phyloP scores from a whole-genome alignment of 1,140 invertebrate genomes.

The Artemia franciscana region DNA sequence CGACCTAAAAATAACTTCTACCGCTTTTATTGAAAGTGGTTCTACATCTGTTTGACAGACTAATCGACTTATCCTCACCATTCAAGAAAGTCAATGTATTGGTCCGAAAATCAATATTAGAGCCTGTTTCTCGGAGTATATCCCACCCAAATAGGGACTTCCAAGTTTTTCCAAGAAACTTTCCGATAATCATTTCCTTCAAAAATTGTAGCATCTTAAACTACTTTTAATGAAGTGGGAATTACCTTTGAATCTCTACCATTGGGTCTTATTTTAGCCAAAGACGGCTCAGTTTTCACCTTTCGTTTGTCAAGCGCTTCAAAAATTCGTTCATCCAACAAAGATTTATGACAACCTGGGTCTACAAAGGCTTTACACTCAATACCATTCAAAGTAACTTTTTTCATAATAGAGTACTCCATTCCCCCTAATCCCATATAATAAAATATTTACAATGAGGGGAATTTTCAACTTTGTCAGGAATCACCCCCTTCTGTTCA shows the following conservation, averaged over 20 bases:
- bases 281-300: not conserved
- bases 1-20: too few relatives aligned
- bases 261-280: not conserved
- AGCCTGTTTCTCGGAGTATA: not conserved
- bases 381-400: too few relatives aligned
- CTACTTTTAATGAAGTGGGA: not conserved
- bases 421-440: too few relatives aligned
- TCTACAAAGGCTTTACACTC: not conserved
- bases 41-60: not conserved
- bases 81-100: not conserved
- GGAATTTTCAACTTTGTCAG: too few relatives aligned
- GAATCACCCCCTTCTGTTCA: too few relatives aligned
- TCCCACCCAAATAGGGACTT: not conserved
- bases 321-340: not conserved
- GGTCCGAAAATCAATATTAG: not conserved
- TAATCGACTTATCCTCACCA: not conserved
- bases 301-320: not conserved
- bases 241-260: too few relatives aligned
- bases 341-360: not conserved
- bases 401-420: too few relatives aligned
- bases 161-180: not conserved
- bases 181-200: not conserved
- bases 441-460: too few relatives aligned
- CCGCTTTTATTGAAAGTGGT: not conserved
- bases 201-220: not conserved